phyloP scores from a whole-genome alignment of 2,113 vertebrate species.

The Microtus ochrogaster region DNA sequence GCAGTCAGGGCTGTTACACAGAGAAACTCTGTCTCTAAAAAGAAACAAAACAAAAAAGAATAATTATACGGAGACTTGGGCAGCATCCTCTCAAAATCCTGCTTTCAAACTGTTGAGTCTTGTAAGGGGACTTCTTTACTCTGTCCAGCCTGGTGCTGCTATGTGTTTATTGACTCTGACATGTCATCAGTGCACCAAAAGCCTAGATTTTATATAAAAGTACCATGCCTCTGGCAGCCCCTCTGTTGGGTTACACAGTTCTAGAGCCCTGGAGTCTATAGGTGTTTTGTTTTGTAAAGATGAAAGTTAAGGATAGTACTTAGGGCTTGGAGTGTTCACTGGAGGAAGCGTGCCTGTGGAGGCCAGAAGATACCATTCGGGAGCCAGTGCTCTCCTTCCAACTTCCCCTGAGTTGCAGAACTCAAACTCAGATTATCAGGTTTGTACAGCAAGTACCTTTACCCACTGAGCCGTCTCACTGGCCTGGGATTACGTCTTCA shows the following conservation, averaged over 20 bases:
- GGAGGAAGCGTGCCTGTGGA: neutral
- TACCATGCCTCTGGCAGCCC: neutral
- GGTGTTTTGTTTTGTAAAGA: neutral
- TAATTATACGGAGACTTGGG: neutral
- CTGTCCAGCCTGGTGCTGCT: neutral
- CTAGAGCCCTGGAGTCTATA: neutral
- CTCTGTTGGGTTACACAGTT: neutral
- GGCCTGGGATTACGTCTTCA: conserved; percentile 82
- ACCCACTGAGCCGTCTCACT: neutral
- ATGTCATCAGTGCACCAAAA: neutral
- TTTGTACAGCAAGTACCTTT: neutral
- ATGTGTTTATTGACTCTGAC: neutral
- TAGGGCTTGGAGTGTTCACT: neutral
- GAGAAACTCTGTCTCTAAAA: neutral
- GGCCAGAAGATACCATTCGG: neutral
- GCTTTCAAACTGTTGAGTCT: neutral
- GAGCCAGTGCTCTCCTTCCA: no score
- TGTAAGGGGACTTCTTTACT: neutral
- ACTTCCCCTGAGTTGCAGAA: neutral
- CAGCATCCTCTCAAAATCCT: neutral
- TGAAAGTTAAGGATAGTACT: neutral
- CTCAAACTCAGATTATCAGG: neutral
- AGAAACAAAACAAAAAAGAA: neutral
- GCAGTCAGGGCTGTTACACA: neutral
- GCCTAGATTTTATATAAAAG: neutral